phyloP scores from a whole-genome alignment of 2,888 invertebrate species.

The Autographa pulchrina region DNA sequence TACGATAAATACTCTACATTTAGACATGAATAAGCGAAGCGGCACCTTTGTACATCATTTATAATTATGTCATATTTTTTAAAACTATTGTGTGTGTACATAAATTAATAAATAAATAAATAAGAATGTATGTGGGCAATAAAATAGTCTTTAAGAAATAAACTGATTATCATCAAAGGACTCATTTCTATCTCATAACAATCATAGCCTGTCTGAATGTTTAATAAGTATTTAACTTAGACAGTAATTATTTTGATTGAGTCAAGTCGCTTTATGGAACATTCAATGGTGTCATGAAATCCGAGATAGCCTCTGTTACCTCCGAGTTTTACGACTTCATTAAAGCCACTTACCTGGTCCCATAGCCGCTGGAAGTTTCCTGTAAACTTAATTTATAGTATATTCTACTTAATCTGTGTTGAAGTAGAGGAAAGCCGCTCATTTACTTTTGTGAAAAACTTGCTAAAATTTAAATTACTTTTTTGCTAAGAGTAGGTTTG shows the following conservation, averaged over 20 bases:
- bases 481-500: too few species aligned
- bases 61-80: too few species aligned
- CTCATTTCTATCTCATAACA: neutral
- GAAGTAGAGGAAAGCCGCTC: too few species aligned
- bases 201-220: neutral
- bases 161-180: neutral
- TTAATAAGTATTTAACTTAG: neutral
- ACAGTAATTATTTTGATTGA: neutral
- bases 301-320: conserved; percentile 2
- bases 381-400: neutral
- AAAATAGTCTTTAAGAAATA: too few species aligned
- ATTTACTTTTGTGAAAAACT: too few species aligned
- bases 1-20: too few species aligned
- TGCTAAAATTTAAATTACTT: too few species aligned
- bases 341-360: neutral
- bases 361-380: neutral
- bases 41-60: too few species aligned
- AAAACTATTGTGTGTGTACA: too few species aligned
- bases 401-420: neutral
- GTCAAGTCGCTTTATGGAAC: neutral
- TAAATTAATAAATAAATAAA: too few species aligned
- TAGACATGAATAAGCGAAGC: too few species aligned
- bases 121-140: too few species aligned
- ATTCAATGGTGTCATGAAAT: neutral
- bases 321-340: conserved; percentile 2